Evolutionary conservation across 53 echinoderm and acorn worm genomes (phyloP), one percentile per base, ranked within the genome.

Genomic region (Crossaster papposus): DNA sequence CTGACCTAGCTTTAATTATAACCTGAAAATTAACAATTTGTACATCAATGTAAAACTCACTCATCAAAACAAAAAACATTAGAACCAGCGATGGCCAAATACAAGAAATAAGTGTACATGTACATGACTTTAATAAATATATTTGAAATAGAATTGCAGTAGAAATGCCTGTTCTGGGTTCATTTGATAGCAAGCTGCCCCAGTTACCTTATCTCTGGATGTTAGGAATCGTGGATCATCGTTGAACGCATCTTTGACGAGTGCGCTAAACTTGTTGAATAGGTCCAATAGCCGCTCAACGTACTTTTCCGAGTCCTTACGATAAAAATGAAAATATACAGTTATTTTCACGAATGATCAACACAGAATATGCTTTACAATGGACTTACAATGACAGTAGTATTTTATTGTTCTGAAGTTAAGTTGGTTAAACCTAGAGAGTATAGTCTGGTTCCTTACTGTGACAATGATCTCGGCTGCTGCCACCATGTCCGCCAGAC

Each of bases 211-310:
- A 53, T 97, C 97, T 79, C 97, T 94, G 17, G 95, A 87, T 12
- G 97, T 97, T 2, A 97, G 93, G 87, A 97, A 97, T 64, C 97
- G 92, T 68, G 97, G 97, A 36, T 97, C 97, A 92, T 97, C 97
- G 78, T 95, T 97, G 79, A 97, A 97, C 55, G 97, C 97, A 75
- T 97, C 93, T 88, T 87, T 89, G 89, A 97, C 97, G 3, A 97
- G 78, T 52, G 93, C 83, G 85, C 97, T 97, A 85, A 97, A 97
- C 78, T 94, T 53, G 73, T 95, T 91, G 79, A 97, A 97, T 51
- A 97, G 89, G 38, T 93, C 93, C 54, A 97, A 79, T 14, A 97
- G 88, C 82, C 93, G 96, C 92, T 97, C 97, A 55, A 97, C 95
- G 78, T 97, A 97, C 85, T 97, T 97, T 80, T 97, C 97, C 14